Evolutionary conservation across 2,797 vertebrate genomes (phyloP).

Genomic region (Enteromius radiatus): DNA sequence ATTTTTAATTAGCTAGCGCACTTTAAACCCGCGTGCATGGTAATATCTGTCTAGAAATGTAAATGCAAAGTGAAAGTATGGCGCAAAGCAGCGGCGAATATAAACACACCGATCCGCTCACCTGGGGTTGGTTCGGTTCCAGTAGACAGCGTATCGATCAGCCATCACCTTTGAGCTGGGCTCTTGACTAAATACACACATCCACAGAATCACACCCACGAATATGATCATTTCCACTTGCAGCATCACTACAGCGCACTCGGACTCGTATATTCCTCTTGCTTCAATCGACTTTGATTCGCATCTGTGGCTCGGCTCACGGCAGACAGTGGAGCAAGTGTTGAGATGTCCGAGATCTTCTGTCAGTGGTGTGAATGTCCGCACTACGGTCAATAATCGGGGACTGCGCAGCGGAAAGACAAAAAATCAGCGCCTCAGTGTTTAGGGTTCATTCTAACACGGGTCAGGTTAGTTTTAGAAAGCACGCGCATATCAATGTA

Average conservation of each 20-base stretch:
- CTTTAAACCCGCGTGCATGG: not conserved
- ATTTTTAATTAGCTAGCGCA: not conserved
- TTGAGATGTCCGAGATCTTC: slow-evolving; percentile 18
- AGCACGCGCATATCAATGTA: not conserved
- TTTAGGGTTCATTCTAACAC: slow-evolving; percentile 7
- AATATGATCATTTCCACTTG: slow-evolving; percentile 95
- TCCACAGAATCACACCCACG: slow-evolving; percentile 90
- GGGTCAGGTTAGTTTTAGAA: not conserved
- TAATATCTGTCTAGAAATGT: not conserved
- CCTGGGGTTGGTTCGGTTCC: slow-evolving; percentile 98
- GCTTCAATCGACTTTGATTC: slow-evolving; percentile 48
- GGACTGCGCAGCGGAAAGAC: slow-evolving; percentile 12
- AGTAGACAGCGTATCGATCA: slow-evolving; percentile 97
- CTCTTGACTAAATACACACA: slow-evolving; percentile 94
- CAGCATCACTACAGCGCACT: slow-evolving; percentile 84
- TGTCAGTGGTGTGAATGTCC: slow-evolving; percentile 15
- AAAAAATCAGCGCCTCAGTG: not conserved
- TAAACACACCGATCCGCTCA: slow-evolving; percentile 70
- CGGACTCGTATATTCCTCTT: slow-evolving; percentile 70
- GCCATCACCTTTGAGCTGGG: slow-evolving; percentile 96
- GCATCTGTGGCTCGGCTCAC: slow-evolving; percentile 48
- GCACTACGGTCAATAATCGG: slow-evolving; percentile 37
- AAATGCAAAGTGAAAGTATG: not conserved
- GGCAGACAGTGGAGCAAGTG: slow-evolving; percentile 19
- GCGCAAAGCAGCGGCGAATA: not conserved